Evolutionary conservation across 1,140 invertebrate species (phyloP), one percentile per base, ranked within the genome.

Genomic region (Lasioglossum albipes): DNA sequence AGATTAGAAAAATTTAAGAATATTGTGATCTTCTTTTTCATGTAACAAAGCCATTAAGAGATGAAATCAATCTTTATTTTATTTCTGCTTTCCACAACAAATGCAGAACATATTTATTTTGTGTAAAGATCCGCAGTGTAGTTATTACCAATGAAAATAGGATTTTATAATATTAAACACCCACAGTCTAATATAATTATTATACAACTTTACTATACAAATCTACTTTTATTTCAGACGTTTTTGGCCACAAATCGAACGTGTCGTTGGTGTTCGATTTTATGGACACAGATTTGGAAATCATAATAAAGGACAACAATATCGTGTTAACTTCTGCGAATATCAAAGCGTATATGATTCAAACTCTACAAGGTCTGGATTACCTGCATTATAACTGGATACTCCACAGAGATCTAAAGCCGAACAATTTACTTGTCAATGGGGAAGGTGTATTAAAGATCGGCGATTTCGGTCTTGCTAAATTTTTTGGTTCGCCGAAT

Each of bases 201-300:
- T 65, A 72, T 61, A 27, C 65, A 61, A 57, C n/a, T 0, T 76
- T 41, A 78, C 64, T 65, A 72, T 61, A 27, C 65, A 61, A 57
- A 65, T 20, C 16, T 6, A 70, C 81, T 75, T n/a, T 74, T 64
- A 81, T 85, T 89, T 86, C 92, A 94, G 99, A 99, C 96, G 98
- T 99, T 7, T 99, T 99, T 95, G 99, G 99, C 49, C 97, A 99
- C 86, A 97, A 98, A 92, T 99, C 98, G 36, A 99, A 99, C 95
- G 97, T 99, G n/a, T 99, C 98, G 64, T 94, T 99, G 31, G 99
- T 99, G 0, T 99, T 99, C 94, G 99, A 99, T 93, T 99, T 99
- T 90, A 99, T 99, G 99, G 98, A 99, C 90, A 99, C 99, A 42
- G 99, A 99, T 94, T 94, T 99, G 84, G 99, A 99, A 94, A 96